A percentile compares a stretch with the other conserved stretches of the same genome.
Conservation (phyloP, 1,140 invertebrate genomes). For the Drosophila aff. region DNA sequence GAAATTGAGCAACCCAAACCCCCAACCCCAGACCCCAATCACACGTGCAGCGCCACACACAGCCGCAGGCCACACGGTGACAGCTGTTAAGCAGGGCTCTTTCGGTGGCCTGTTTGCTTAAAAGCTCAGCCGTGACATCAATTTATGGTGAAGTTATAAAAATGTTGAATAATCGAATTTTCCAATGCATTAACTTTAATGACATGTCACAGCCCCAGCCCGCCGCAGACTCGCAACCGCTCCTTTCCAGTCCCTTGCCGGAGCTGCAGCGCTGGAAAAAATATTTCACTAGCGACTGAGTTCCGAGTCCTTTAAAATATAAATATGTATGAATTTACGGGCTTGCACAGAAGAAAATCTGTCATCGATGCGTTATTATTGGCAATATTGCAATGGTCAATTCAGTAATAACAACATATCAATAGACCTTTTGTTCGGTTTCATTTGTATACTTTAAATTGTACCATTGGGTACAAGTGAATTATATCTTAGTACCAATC, state of each 20-base stretch:
- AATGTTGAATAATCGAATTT: slow-evolving; percentile 72
- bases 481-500: background rate
- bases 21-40: slow-evolving; percentile 7
- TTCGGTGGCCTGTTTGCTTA: slow-evolving; percentile 37
- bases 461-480: background rate
- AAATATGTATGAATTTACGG: background rate
- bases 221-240: background rate
- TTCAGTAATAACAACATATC: background rate
- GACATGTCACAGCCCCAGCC: slow-evolving; percentile 31
- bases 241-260: background rate
- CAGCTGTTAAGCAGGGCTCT: slow-evolving; percentile 50
- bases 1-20: slow-evolving; percentile 20
- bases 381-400: background rate
- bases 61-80: slow-evolving; percentile 34
- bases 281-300: background rate
- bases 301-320: background rate
- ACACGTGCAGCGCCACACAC: slow-evolving; percentile 21
- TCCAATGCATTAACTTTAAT: slow-evolving; percentile 76
- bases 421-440: background rate
- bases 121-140: slow-evolving; percentile 50
- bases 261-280: background rate
- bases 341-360: background rate
- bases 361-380: background rate
- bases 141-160: slow-evolving; percentile 59
- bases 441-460: background rate